These are phyloP conservation scores for Ploceus nigricollis DNA, from an alignment of 2,113 vertebrate genomes.

Conservation along the genomic window DNA sequence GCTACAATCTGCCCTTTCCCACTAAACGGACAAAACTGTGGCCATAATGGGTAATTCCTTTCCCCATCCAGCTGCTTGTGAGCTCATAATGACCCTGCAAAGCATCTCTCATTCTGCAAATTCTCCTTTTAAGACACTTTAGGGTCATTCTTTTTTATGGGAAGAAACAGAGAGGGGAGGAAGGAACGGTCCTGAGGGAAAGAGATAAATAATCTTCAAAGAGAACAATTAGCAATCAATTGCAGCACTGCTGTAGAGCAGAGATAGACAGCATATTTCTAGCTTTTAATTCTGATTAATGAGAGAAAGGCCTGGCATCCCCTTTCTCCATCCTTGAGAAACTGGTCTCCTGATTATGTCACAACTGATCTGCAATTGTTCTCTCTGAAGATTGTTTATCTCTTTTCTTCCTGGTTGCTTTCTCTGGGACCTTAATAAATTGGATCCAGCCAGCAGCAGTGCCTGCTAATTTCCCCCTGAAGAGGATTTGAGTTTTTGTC, in stretches of 20 bases:
- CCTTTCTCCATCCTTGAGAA: conserved; percentile 8
- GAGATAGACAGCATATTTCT: conserved; percentile 40
- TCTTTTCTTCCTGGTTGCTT: conserved; percentile 39
- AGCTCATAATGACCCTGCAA: background rate
- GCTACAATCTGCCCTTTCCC: background rate
- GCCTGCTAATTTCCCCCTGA: conserved; percentile 17
- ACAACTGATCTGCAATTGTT: conserved; percentile 43
- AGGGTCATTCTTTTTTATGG: conserved; percentile 44
- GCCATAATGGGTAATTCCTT: background rate
- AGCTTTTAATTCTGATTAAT: conserved; percentile 55
- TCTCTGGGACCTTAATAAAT: conserved; percentile 46
- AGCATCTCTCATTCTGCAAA: background rate
- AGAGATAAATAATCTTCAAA: conserved; percentile 56
- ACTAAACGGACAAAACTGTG: background rate
- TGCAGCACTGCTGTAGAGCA: background rate
- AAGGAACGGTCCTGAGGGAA: background rate
- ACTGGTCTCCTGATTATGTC: conserved; percentile 43
- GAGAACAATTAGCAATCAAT: conserved; percentile 59
- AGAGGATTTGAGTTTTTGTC: conserved; percentile 38
- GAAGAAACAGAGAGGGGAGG: background rate
- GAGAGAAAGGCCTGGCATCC: background rate
- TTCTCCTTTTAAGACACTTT: conserved; percentile 28
- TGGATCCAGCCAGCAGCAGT: background rate
- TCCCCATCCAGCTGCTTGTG: background rate
- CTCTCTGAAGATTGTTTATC: conserved; percentile 54